Percentiles rank a stretch among this genome's conserved stretches.
Conservation (phyloP, 1,140 invertebrate genomes). For the Drosophila pectinifera region DNA sequence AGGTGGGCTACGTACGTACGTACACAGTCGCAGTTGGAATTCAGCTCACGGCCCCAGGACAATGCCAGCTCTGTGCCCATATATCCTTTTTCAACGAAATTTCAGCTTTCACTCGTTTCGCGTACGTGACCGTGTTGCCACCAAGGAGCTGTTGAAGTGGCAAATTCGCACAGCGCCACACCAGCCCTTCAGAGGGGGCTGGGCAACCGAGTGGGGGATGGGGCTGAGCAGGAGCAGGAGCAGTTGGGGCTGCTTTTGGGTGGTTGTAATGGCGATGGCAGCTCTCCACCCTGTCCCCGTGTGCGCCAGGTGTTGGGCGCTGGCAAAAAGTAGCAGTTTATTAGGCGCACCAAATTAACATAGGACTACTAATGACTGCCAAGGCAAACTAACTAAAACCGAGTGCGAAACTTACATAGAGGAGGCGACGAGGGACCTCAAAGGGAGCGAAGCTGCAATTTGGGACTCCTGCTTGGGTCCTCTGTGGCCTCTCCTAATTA, state of each 20-base stretch:
- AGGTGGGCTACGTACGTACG: slow-evolving; percentile 2
- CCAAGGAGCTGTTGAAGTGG: slow-evolving; percentile 85
- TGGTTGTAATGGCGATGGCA: slow-evolving; percentile 16
- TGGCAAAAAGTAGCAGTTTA: slow-evolving; percentile 78
- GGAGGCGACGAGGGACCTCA: no score
- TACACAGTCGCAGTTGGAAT: slow-evolving; percentile 50
- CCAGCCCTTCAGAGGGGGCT: slow-evolving; percentile 15
- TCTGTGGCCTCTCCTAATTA: background rate
- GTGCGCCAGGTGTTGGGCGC: slow-evolving; percentile 28
- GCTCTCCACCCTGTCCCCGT: background rate
- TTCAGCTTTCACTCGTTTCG: slow-evolving; percentile 79
- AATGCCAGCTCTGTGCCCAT: slow-evolving; percentile 77
- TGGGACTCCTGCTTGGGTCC: background rate
- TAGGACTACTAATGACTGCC: slow-evolving; percentile 70
- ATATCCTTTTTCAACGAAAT: slow-evolving; percentile 82
- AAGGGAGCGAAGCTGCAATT: slow-evolving; percentile 1
- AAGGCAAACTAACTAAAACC: slow-evolving; percentile 29
- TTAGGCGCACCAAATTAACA: slow-evolving; percentile 83
- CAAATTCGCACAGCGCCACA: slow-evolving; percentile 80
- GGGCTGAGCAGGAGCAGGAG: background rate
- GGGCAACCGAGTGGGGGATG: background rate
- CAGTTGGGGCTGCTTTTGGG: slow-evolving; percentile 10
- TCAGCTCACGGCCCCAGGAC: slow-evolving; percentile 65
- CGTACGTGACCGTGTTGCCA: slow-evolving; percentile 76
- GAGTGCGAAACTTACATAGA: background rate